Evolutionary conservation across 2,797 vertebrate genomes (phyloP).

Genomic region (Acanthornis magna): DNA sequence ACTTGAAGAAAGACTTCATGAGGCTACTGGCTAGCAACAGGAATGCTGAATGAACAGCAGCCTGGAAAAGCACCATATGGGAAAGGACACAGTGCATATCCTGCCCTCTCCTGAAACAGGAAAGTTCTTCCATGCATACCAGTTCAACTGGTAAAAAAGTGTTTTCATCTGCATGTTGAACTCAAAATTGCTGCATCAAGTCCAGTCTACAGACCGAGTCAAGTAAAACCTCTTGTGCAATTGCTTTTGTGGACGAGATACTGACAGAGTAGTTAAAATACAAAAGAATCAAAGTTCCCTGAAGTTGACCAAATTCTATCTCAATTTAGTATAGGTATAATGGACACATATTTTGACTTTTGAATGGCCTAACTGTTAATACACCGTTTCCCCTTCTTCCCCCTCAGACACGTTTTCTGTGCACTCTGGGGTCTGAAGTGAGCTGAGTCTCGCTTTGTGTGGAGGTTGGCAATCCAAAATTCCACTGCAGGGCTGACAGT

Average conservation of each 20-base stretch:
- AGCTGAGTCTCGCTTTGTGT: background rate
- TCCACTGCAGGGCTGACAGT: background rate
- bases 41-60: background rate
- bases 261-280: background rate
- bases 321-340: background rate
- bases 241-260: background rate
- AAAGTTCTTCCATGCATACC: background rate
- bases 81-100: background rate
- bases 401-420: fast-evolving
- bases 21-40: background rate
- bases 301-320: background rate
- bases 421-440: background rate
- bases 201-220: background rate
- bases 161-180: background rate
- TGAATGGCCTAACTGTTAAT: background rate
- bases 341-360: background rate
- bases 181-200: background rate
- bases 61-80: background rate
- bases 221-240: background rate
- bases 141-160: background rate
- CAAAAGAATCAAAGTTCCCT: background rate
- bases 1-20: background rate
- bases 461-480: background rate
- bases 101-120: background rate
- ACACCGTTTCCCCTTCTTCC: background rate